These are phyloP conservation scores for Lepilemur septentrionalis DNA, from an alignment of 2,797 vertebrate species.

Conservation along the genomic window DNA sequence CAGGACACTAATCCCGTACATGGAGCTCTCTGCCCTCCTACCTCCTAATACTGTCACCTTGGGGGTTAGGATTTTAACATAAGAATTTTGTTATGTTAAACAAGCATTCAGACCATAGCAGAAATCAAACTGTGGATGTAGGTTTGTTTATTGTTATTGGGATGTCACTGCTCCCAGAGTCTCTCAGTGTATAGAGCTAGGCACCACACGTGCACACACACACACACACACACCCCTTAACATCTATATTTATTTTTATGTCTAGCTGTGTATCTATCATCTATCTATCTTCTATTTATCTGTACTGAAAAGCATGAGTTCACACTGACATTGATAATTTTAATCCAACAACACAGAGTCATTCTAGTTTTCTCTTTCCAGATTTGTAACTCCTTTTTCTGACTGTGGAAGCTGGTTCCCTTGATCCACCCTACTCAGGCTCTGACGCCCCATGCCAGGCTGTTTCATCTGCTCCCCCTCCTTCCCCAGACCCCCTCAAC, in stretches of 20 bases:
- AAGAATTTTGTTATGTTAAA: background rate
- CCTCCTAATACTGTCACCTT: background rate
- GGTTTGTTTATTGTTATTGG: background rate
- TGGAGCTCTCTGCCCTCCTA: background rate
- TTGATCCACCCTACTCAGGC: background rate
- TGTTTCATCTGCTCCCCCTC: background rate
- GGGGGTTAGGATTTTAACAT: background rate
- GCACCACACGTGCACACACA: background rate
- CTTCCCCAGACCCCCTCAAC: background rate
- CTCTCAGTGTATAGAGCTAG: background rate
- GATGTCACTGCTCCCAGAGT: background rate
- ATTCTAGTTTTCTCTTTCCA: background rate
- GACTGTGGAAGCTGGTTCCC: background rate
- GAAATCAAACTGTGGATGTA: background rate
- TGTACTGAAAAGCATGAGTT: background rate
- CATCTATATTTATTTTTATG: background rate
- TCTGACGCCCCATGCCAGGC: background rate
- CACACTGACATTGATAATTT: background rate
- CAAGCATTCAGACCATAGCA: background rate
- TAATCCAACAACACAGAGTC: background rate
- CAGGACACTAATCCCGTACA: too few species aligned
- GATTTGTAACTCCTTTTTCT: background rate
- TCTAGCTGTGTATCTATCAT: background rate
- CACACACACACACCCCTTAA: background rate
- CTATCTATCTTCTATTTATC: background rate